phyloP scores from a whole-genome alignment of 2,113 vertebrate species.

The Mesoclemmys tuberculata region DNA sequence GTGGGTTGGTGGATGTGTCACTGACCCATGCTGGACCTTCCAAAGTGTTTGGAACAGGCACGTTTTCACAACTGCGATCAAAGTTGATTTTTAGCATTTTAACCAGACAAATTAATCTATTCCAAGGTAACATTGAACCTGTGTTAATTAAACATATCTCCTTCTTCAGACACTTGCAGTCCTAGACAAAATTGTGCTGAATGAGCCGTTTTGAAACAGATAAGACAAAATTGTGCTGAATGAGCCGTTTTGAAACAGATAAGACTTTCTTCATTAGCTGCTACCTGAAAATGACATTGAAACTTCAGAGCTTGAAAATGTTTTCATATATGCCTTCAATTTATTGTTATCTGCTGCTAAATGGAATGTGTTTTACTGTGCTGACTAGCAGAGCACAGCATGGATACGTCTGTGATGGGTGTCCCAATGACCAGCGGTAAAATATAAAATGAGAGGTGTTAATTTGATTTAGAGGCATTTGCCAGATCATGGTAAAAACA shows the following conservation, averaged over 20 bases:
- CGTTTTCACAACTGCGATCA: background rate
- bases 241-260: conserved; percentile 45
- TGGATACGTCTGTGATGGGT: background rate
- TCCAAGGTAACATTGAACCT: conserved; percentile 43
- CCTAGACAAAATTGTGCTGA: conserved; percentile 58
- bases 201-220: conserved; percentile 39
- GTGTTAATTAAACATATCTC: conserved; percentile 74
- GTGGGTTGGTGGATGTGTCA: background rate
- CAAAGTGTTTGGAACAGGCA: background rate
- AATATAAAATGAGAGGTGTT: conserved; percentile 51
- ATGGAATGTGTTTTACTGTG: conserved; percentile 63
- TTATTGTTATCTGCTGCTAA: conserved; percentile 33
- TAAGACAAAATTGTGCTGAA: conserved; percentile 69
- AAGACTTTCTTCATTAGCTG: conserved; percentile 69
- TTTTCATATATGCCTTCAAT: conserved; percentile 34
- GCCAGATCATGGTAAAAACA: background rate
- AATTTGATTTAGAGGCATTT: conserved; percentile 2
- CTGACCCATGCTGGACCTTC: background rate
- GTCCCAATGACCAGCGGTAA: conserved; percentile 25
- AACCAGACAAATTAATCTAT: conserved; percentile 59
- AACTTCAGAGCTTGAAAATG: conserved; percentile 47
- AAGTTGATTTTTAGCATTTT: conserved; percentile 52
- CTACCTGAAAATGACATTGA: conserved; percentile 61
- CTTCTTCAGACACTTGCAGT: conserved; percentile 62
- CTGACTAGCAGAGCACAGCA: conserved; percentile 5